A percentile compares a stretch with the other conserved stretches of the same genome.
phyloP scores from a whole-genome alignment of 2,888 invertebrate genomes.

The Acronicta psi region DNA sequence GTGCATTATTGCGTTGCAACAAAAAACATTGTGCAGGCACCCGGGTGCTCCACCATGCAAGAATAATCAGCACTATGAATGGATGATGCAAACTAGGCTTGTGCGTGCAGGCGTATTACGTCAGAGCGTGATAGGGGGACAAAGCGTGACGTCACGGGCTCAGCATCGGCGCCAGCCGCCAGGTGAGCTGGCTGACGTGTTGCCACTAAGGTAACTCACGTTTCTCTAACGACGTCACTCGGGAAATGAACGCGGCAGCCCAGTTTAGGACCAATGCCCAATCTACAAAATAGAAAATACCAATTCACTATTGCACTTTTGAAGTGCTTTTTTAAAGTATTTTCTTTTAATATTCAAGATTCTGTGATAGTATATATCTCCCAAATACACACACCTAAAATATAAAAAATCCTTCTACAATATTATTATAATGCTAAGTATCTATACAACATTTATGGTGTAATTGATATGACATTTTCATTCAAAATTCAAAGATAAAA shows the following conservation, averaged over 20 bases:
- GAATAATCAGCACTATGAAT: slow-evolving; percentile 43
- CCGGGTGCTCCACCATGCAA: slow-evolving; percentile 30
- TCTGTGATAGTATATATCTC: background rate
- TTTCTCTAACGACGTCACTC: slow-evolving; percentile 87
- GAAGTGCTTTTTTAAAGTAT: slow-evolving; percentile 28
- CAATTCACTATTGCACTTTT: slow-evolving; percentile 67
- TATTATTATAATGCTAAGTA: no score
- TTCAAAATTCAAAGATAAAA: background rate
- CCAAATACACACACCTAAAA: no score
- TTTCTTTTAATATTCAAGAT: no score
- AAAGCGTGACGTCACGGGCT: slow-evolving; percentile 70
- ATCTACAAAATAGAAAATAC: slow-evolving; percentile 88
- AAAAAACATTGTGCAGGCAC: slow-evolving; percentile 33
- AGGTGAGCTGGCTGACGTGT: slow-evolving; percentile 56
- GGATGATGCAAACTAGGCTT: slow-evolving; percentile 40
- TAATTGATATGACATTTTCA: background rate
- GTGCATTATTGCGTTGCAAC: slow-evolving; percentile 33
- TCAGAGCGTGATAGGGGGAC: slow-evolving; percentile 48
- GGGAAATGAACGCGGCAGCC: slow-evolving; percentile 87
- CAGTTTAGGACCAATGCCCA: slow-evolving; percentile 88
- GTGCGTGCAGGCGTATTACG: slow-evolving; percentile 33
- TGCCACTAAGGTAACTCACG: slow-evolving; percentile 79
- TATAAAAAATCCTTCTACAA: no score
- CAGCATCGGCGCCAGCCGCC: slow-evolving; percentile 64
- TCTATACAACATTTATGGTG: no score